Percentiles rank a stretch among this genome's conserved stretches.
Conservation (phyloP, 1,140 invertebrate genomes). For the Drosophila sulfurigaster region DNA sequence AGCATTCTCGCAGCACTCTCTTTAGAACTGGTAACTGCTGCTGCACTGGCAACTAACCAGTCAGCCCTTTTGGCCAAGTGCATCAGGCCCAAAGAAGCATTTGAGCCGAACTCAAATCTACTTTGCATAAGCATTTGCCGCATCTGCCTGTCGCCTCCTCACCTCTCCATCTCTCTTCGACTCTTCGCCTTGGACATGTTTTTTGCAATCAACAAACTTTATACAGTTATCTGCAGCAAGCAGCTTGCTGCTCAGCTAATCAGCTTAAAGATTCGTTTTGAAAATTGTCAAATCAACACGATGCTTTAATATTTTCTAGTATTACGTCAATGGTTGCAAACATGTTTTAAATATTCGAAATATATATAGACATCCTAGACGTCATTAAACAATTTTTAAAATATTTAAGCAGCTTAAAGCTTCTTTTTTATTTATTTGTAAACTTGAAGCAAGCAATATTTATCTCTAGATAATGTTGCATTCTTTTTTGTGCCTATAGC, state of each 20-base stretch:
- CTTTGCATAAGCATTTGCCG: constrained; percentile 47
- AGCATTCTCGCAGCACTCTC: constrained; percentile 32
- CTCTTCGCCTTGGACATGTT: not conserved
- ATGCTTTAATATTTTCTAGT: no score
- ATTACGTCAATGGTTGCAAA: no score
- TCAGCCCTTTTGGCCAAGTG: constrained; percentile 42
- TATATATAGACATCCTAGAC: no score
- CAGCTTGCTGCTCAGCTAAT: not conserved
- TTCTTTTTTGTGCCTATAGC: no score
- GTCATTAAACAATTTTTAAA: no score
- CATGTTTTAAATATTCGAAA: no score
- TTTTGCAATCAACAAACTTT: not conserved
- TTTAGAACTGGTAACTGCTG: constrained; percentile 45
- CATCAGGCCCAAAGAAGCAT: constrained; percentile 35
- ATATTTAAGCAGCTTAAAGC: no score
- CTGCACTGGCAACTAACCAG: constrained; percentile 23
- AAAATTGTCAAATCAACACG: no score
- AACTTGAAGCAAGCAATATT: no score
- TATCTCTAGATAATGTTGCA: no score
- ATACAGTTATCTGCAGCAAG: constrained; percentile 13
- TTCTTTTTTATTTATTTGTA: no score
- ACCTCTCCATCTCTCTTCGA: not conserved
- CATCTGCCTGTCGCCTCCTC: not conserved
- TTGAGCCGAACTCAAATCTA: constrained; percentile 29
- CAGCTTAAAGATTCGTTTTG: not conserved